A percentile compares a stretch with the other conserved stretches of the same genome.
Evolutionary conservation across 2,888 invertebrate genomes (phyloP).

Genomic region (Chalcis sispes): DNA sequence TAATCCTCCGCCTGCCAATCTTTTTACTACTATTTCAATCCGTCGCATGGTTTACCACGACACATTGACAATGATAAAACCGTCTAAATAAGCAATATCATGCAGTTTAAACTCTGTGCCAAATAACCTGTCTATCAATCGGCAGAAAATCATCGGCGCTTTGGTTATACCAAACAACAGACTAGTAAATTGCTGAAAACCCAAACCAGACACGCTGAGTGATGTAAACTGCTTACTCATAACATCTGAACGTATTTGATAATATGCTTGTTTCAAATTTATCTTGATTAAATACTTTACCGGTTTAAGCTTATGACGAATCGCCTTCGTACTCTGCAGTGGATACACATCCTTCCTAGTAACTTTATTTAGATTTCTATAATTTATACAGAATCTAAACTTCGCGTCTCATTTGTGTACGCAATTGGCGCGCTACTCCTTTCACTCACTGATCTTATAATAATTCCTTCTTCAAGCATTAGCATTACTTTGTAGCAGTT

Average conservation of each 20-base stretch:
- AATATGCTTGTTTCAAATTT: conserved; percentile 66
- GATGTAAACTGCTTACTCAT: conserved; percentile 62
- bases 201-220: conserved; percentile 62
- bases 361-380: conserved; percentile 64
- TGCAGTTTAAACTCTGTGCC: neutral
- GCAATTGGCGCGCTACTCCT: conserved; percentile 34
- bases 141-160: neutral
- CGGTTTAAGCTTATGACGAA: conserved; percentile 63
- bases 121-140: neutral
- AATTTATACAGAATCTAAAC: conserved; percentile 62
- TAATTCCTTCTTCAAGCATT: conserved; percentile 19
- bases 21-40: neutral
- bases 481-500: neutral
- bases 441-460: conserved; percentile 22
- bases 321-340: conserved; percentile 63
- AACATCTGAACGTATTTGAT: conserved; percentile 61
- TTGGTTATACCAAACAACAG: neutral
- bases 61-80: neutral
- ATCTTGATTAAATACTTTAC: conserved; percentile 66
- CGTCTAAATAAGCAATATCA: neutral
- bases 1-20: neutral
- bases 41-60: neutral
- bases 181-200: too few relatives aligned
- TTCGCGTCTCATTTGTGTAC: conserved; percentile 7
- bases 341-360: conserved; percentile 67